phyloP scores from a whole-genome alignment of 2,113 vertebrate species.

The Pelecanoides urinatrix region DNA sequence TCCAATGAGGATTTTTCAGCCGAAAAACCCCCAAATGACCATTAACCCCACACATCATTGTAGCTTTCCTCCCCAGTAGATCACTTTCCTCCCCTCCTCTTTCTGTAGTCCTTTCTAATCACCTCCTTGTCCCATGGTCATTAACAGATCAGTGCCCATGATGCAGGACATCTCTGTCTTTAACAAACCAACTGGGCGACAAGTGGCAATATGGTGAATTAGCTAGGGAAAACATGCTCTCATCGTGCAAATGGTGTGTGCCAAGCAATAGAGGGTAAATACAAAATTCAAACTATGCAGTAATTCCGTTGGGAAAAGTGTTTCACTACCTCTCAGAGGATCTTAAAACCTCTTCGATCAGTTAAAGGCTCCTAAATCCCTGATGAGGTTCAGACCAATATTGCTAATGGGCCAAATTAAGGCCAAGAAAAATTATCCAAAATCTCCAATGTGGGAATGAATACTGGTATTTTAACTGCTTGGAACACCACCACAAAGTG shows the following conservation, averaged over 20 bases:
- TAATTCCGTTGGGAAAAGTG: not conserved
- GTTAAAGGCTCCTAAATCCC: not conserved
- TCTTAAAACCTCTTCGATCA: not conserved
- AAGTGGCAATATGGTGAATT: not conserved
- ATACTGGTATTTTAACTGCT: not conserved
- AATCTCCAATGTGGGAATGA: not conserved
- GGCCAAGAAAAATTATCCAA: not conserved
- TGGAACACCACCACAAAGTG: not conserved
- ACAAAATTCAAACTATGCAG: not conserved
- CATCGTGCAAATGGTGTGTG: not conserved
- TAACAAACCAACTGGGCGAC: not conserved
- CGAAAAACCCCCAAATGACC: accelerated
- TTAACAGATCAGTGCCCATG: not conserved
- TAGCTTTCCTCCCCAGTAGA: not conserved
- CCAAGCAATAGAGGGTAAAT: not conserved
- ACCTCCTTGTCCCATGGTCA: not conserved
- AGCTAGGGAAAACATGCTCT: not conserved
- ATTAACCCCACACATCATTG: not conserved
- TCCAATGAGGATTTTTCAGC: not conserved
- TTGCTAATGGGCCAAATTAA: not conserved
- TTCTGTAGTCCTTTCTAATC: not conserved
- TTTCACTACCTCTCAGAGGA: not conserved
- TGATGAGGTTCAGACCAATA: not conserved
- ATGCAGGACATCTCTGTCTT: not conserved
- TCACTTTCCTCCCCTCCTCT: not conserved